Conservation (phyloP, 2,797 vertebrate species). For the Sebastes itinus region DNA sequence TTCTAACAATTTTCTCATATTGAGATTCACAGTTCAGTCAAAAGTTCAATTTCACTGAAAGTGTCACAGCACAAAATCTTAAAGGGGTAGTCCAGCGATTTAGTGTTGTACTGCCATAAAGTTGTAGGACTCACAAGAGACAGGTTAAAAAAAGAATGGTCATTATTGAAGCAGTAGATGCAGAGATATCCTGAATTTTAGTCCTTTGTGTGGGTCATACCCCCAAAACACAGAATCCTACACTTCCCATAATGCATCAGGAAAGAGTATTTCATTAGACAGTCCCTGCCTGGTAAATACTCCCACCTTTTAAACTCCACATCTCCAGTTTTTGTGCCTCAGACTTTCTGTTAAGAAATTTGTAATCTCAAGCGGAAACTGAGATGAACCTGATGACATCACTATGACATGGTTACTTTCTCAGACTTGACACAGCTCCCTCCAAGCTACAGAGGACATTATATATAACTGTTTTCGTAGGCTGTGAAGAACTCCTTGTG, state of each 20-base stretch:
- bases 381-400: not conserved
- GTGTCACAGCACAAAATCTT: not conserved
- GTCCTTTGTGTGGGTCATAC: not conserved
- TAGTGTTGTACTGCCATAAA: not conserved
- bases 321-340: not conserved
- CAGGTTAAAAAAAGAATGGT: not conserved
- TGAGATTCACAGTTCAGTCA: not conserved
- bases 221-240: too few relatives aligned
- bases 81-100: not conserved
- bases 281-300: not conserved
- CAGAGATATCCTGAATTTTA: not conserved
- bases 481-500: not conserved
- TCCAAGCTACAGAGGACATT: not conserved
- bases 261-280: not conserved
- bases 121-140: not conserved
- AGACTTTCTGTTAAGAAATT: not conserved
- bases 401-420: not conserved
- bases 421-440: not conserved
- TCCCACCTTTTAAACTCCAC: not conserved
- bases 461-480: not conserved
- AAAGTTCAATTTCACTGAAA: not conserved
- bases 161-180: not conserved
- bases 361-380: not conserved
- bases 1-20: not conserved
- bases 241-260: too few relatives aligned